Percentiles rank a stretch among this genome's conserved stretches.
Conservation (phyloP, 1,140 invertebrate species). For the Maconellicoccus hirsutus region DNA sequence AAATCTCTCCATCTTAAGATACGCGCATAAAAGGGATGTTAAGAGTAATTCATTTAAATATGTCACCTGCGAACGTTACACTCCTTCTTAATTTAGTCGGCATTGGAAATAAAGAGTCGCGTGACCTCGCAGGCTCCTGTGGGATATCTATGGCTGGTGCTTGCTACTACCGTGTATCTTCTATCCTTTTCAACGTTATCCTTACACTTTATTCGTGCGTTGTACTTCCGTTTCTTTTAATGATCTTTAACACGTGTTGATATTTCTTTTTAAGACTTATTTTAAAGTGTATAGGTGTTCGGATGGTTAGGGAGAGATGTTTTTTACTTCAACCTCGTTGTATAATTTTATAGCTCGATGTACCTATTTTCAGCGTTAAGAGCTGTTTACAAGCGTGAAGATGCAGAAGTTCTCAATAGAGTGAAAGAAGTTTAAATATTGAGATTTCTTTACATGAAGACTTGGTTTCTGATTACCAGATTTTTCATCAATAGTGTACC, state of each 20-base stretch:
- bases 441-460: no score
- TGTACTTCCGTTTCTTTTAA: slow-evolving; percentile 1
- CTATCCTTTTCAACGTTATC: background rate
- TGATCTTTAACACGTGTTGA: background rate
- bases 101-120: background rate
- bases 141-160: background rate
- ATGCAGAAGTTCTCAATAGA: no score
- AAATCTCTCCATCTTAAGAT: background rate
- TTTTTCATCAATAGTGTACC: no score
- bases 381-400: no score
- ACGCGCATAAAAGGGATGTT: background rate
- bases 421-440: no score
- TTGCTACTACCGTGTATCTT: background rate
- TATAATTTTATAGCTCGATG: no score
- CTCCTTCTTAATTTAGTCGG: background rate
- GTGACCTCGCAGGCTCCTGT: background rate
- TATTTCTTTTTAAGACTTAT: background rate
- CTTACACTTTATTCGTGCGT: background rate
- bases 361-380: no score
- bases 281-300: background rate
- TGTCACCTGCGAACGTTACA: slow-evolving; percentile 2
- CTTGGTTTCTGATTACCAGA: no score
- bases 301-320: no score
- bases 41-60: background rate
- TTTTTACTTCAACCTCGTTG: no score